Evolutionary conservation across 2,797 vertebrate genomes (phyloP).

Genomic region (Melopsittacus undulatus): DNA sequence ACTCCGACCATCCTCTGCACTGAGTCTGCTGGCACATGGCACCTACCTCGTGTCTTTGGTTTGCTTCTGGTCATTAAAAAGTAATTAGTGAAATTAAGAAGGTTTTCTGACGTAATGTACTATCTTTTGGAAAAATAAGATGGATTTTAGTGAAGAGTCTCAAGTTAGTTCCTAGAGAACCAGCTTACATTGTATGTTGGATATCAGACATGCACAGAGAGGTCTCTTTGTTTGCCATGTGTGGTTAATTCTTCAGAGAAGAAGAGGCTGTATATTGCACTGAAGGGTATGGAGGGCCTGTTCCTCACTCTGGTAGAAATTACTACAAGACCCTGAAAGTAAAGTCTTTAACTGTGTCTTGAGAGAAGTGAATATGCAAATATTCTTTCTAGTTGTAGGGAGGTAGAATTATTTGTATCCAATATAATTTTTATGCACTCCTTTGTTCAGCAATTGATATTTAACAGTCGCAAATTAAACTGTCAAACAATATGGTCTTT

Average conservation of each 20-base stretch:
- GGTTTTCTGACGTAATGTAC: background rate
- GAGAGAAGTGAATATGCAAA: constrained; percentile 59
- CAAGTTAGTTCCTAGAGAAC: background rate
- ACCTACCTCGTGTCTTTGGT: constrained; percentile 31
- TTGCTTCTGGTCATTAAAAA: constrained; percentile 70
- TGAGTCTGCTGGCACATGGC: constrained; percentile 18
- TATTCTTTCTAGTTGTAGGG: constrained; percentile 54
- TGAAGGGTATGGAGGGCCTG: background rate
- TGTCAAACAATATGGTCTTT: constrained; percentile 73
- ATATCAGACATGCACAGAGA: background rate
- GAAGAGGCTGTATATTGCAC: background rate
- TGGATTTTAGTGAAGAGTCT: background rate
- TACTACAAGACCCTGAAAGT: background rate
- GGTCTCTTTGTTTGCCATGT: background rate
- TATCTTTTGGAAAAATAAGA: background rate
- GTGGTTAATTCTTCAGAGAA: background rate
- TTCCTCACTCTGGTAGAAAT: background rate
- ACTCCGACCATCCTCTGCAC: constrained; percentile 21
- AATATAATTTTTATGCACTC: constrained; percentile 69
- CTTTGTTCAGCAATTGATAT: constrained; percentile 79
- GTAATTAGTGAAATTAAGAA: constrained; percentile 67
- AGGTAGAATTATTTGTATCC: constrained; percentile 76
- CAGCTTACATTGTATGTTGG: background rate
- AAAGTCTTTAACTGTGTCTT: background rate
- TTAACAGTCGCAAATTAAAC: constrained; percentile 78